These are phyloP conservation scores for Bombyx mori DNA, from an alignment of 1,140 invertebrate species.

Conservation along the genomic window ASM3026992v2 NC_085115.1:5619001-5619500, in stretches of 20 bases:
- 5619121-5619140: not conserved
- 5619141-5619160: no score
- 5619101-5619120: not conserved
- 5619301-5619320: slow-evolving; percentile 1
- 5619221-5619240: slow-evolving; percentile 41
- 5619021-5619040: no score
- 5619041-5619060: no score
- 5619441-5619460: no score
- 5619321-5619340: not conserved
- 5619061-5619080: no score
- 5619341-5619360: no score
- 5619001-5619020: no score
- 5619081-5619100: no score
- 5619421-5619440: no score
- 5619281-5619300: not conserved
- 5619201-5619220: slow-evolving; percentile 40
- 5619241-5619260: slow-evolving; percentile 38
- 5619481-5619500: no score
- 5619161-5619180: not conserved
- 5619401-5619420: not conserved
- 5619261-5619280: slow-evolving; percentile 25
- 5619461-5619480: no score
- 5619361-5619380: no score
- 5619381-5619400: not conserved
- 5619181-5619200: slow-evolving; percentile 22